phyloP scores from a whole-genome alignment of 2,113 vertebrate genomes.

The Dasyurus viverrinus region DNA sequence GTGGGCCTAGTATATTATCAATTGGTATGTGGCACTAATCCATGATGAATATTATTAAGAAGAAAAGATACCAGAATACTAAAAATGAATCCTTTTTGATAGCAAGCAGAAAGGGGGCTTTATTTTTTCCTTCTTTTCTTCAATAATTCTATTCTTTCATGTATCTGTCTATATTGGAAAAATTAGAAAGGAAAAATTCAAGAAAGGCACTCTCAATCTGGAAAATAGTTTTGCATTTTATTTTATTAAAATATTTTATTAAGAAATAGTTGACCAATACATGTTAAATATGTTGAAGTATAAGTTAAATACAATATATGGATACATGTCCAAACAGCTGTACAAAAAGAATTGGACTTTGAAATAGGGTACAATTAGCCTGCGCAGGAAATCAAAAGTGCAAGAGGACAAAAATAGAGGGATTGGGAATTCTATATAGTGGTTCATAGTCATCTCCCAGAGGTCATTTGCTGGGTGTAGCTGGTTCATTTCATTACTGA shows the following conservation, averaged over 20 bases:
- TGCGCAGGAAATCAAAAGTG: too few relatives aligned
- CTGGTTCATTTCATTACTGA: too few relatives aligned
- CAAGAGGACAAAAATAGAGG: too few relatives aligned
- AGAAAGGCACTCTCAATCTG: background rate
- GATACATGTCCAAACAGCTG: too few relatives aligned
- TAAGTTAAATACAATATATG: too few relatives aligned
- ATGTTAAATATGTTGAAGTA: too few relatives aligned
- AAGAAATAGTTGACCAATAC: background rate
- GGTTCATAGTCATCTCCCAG: too few relatives aligned
- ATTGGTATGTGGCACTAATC: background rate
- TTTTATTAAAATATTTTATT: constrained; percentile 1
- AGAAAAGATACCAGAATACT: background rate
- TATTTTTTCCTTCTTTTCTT: background rate
- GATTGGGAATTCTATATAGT: too few relatives aligned
- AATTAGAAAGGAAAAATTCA: constrained; percentile 10
- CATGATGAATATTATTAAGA: background rate
- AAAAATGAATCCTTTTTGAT: background rate
- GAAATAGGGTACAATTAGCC: too few relatives aligned
- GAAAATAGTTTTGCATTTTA: background rate
- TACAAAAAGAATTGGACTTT: too few relatives aligned
- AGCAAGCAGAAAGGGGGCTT: background rate
- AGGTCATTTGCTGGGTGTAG: too few relatives aligned
- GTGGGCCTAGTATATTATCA: background rate
- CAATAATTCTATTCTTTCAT: background rate
- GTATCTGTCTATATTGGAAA: background rate